Conservation (phyloP, 1,140 invertebrate genomes). For the Dendroctonus valens region DNA sequence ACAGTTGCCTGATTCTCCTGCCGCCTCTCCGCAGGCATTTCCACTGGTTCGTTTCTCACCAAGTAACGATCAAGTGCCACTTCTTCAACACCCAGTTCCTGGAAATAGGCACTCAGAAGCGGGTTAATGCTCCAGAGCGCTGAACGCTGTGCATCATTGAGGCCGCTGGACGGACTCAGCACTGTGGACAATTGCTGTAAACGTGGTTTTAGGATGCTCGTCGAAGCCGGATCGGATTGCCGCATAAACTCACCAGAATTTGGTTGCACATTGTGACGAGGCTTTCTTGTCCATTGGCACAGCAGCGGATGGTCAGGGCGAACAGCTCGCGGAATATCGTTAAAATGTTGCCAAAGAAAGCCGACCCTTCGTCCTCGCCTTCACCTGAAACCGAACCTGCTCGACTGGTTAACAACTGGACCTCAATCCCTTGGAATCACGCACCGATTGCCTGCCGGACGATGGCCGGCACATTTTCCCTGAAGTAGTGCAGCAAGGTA, state of each 20-base stretch:
- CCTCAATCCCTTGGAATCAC: too few relatives aligned
- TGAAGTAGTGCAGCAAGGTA: conserved; percentile 42
- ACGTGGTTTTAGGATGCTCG: not conserved
- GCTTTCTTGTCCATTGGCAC: conserved; percentile 41
- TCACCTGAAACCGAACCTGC: not conserved
- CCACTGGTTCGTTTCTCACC: too few relatives aligned
- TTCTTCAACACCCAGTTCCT: not conserved
- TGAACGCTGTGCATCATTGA: conserved; percentile 43
- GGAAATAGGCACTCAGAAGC: not conserved
- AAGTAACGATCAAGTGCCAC: too few relatives aligned
- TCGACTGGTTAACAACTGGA: too few relatives aligned
- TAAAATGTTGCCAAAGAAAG: conserved; percentile 5
- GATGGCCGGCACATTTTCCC: conserved; percentile 41
- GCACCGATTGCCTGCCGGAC: conserved; percentile 39
- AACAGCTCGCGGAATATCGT: conserved; percentile 37
- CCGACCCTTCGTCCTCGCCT: not conserved
- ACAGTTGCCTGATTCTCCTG: too few relatives aligned
- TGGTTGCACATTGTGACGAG: conserved; percentile 42
- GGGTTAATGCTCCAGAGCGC: not conserved
- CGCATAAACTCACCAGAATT: conserved; percentile 38
- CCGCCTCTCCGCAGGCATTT: too few relatives aligned
- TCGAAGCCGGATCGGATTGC: not conserved
- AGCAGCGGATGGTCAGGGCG: conserved; percentile 40
- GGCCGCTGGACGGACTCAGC: conserved; percentile 35
- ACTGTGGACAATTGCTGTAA: conserved; percentile 9